Percentiles rank a stretch among this genome's conserved stretches.
Conservation (phyloP, 2,113 vertebrate species). For the Penelope pileata region DNA sequence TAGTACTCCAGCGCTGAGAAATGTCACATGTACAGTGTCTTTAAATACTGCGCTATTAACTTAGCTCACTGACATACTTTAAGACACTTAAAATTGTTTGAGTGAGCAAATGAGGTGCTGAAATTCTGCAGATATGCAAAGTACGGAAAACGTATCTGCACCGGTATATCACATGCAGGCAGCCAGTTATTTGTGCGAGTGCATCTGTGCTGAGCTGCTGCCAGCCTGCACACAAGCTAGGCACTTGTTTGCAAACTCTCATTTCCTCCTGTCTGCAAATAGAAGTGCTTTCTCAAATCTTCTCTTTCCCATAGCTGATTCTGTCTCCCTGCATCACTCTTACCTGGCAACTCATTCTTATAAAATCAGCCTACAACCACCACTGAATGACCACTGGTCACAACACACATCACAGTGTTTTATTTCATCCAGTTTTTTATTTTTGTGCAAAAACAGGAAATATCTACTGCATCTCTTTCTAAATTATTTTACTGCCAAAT, state of each 20-base stretch:
- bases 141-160: not conserved
- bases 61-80: not conserved
- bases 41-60: not conserved
- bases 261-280: not conserved
- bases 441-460: not conserved
- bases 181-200: not conserved
- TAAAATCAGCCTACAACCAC: not conserved
- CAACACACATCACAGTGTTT: not conserved
- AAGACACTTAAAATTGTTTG: not conserved
- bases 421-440: not conserved
- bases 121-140: not conserved
- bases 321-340: not conserved
- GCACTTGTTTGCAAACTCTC: not conserved
- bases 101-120: not conserved
- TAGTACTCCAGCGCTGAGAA: not conserved
- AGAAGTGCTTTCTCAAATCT: not conserved
- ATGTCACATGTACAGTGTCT: accelerated
- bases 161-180: not conserved
- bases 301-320: not conserved
- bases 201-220: not conserved
- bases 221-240: not conserved
- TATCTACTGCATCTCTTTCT: not conserved
- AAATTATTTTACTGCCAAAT: not conserved
- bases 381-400: not conserved
- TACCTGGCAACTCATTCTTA: not conserved